Conservation (phyloP, 2,888 invertebrate species). For the Pherbina coryleti region DNA sequence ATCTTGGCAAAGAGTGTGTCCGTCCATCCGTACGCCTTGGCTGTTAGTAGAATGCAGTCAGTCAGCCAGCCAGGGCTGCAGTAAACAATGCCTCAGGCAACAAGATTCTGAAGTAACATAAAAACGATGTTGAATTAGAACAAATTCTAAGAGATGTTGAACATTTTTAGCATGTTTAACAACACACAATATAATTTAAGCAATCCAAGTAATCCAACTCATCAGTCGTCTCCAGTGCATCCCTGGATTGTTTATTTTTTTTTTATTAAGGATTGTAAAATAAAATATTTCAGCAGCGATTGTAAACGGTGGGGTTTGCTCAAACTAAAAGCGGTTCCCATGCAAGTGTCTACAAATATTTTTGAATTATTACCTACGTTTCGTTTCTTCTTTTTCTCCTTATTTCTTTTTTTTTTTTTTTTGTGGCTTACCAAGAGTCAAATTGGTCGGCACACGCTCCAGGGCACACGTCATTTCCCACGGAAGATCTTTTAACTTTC, state of each 20-base stretch:
- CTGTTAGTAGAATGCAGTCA: not conserved
- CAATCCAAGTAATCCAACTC: too few relatives aligned
- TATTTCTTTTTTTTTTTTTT: slow-evolving; percentile 34
- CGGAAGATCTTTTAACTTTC: slow-evolving; percentile 66
- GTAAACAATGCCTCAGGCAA: not conserved
- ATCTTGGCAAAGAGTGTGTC: not conserved
- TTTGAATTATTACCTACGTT: slow-evolving; percentile 70
- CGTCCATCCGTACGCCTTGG: not conserved
- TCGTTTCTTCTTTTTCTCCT: slow-evolving; percentile 27
- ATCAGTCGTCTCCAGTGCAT: not conserved
- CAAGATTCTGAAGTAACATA: not conserved
- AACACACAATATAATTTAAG: too few relatives aligned
- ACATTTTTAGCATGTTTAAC: too few relatives aligned
- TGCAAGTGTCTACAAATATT: slow-evolving; percentile 67
- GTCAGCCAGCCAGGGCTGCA: slow-evolving; percentile 12
- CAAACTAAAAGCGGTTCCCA: slow-evolving; percentile 65
- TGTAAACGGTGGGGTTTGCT: slow-evolving; percentile 46
- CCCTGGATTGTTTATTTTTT: slow-evolving; percentile 34
- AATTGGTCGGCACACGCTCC: slow-evolving; percentile 75
- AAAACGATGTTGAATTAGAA: slow-evolving; percentile 27
- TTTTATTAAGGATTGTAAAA: slow-evolving; percentile 52
- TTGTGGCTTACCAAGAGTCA: slow-evolving; percentile 63
- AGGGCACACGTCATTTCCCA: slow-evolving; percentile 75
- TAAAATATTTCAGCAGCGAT: slow-evolving; percentile 52
- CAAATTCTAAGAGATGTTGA: too few relatives aligned